Evolutionary conservation across 2,797 vertebrate genomes (phyloP).

Genomic region (Syndactyla subalaris): DNA sequence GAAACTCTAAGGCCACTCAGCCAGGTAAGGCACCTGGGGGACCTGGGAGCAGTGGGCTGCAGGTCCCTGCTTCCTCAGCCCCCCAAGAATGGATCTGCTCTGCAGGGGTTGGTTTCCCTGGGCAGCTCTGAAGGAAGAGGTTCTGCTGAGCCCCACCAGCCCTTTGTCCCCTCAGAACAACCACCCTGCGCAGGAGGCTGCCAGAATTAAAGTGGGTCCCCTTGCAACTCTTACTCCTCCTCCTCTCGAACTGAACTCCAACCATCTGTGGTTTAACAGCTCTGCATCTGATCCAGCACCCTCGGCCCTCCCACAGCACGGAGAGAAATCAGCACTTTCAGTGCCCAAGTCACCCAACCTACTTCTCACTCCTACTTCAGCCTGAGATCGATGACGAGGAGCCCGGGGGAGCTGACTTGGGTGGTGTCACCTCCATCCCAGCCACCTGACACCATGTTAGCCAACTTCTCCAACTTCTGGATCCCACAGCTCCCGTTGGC

Average conservation of each 20-base stretch:
- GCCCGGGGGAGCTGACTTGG: not conserved
- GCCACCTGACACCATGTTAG: not conserved
- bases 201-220: not conserved
- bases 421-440: not conserved
- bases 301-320: not conserved
- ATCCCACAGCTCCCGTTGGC: not conserved
- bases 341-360: slow-evolving; percentile 26
- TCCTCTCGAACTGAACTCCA: not conserved
- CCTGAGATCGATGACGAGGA: not conserved
- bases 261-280: not conserved
- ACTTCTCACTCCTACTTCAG: slow-evolving; percentile 2
- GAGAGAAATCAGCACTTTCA: not conserved
- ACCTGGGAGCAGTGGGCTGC: not conserved
- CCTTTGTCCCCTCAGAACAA: not conserved
- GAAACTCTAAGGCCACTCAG: not conserved
- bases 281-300: not conserved
- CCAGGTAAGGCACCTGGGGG: not conserved
- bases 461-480: not conserved
- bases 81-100: accelerated
- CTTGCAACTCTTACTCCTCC: not conserved
- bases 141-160: not conserved
- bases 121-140: not conserved
- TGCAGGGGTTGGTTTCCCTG: not conserved
- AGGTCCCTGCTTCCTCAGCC: not conserved
- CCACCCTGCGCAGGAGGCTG: not conserved